Conservation (phyloP, 2,797 vertebrate species). For the Microctenopoma stevenorrisi region DNA sequence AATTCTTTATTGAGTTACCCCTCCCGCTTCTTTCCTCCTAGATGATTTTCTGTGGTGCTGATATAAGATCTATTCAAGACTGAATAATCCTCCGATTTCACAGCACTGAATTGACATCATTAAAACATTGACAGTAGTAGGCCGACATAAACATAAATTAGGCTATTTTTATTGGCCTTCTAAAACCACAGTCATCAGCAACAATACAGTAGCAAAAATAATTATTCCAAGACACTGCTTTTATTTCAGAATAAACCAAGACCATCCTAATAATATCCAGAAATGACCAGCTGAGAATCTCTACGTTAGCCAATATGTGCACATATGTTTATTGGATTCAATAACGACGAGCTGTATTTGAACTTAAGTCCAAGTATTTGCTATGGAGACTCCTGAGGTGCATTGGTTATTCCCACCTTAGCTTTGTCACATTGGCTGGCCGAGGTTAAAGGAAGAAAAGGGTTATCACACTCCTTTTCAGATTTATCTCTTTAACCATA, state of each 20-base stretch:
- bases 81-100: background rate
- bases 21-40: background rate
- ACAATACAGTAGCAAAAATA: too few relatives aligned
- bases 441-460: slow-evolving; percentile 36
- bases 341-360: background rate
- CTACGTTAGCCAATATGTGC: background rate
- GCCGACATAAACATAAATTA: background rate
- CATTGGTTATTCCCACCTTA: slow-evolving; percentile 30
- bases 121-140: background rate
- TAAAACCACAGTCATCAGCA: background rate
- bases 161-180: background rate
- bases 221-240: background rate
- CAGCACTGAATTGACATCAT: background rate
- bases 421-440: slow-evolving; percentile 41
- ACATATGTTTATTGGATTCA: slow-evolving; percentile 11
- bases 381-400: slow-evolving; percentile 40
- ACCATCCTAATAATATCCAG: background rate
- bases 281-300: background rate
- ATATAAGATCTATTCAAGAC: background rate
- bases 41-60: slow-evolving; percentile 12
- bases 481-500: slow-evolving; percentile 68
- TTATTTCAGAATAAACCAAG: slow-evolving; percentile 1
- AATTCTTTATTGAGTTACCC: slow-evolving; percentile 16
- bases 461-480: slow-evolving; percentile 61
- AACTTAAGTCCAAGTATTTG: slow-evolving; percentile 38